Evolutionary conservation across 2,888 invertebrate species (phyloP), one percentile per base, ranked within the genome.

Genomic region (Rhagophthalmus giganteus): DNA sequence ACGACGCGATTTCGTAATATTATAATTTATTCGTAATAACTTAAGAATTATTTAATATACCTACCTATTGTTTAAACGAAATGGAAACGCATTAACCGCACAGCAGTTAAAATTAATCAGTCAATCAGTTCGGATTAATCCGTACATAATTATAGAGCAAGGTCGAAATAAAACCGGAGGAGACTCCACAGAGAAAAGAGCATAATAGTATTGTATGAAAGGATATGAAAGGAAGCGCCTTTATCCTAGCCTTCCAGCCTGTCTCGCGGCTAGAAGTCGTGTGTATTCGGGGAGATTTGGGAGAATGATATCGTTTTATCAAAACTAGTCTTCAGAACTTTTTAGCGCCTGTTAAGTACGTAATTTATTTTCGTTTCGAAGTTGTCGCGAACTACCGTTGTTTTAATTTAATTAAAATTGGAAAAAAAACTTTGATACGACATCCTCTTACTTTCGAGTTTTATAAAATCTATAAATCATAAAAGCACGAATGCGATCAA

Each of bases 221-320:
- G 45, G 45, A 34, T 39, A 45, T 45, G 40, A 51, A 50, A 51
- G 33, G 51, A 51, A 46, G 51, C 40, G 35, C 41, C 52, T 46
- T 52, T 52, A 52, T 52, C 46, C 52, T 37, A 20, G 52, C 41
- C 38, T 47, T 47, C 47, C 52, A 52, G 47, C 31, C 46, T 52
- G 52, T 46, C 45, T 51, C 40, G 51, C 51, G 51, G 47, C 46
- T 47, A 47, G 41, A 32, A 46, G 35, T 52, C 41, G 37, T 52
- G 35, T 52, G 47, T 52, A 47, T 46, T 41, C 41, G 10, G 45
- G 52, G 52, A 46, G 47, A 41, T 37, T 32, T 35, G 52, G 41
- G 41, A 52, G 52, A 35, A 51, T 51, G 45, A 51, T 51, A 51
- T 51, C 52, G 52, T 52, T 52, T 52, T 33, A 52, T 46, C 46